A percentile compares a stretch with the other conserved stretches of the same genome.
These are phyloP conservation scores for Masticophis lateralis DNA, from an alignment of 2,797 vertebrate genomes.

Conservation along the genomic window DNA sequence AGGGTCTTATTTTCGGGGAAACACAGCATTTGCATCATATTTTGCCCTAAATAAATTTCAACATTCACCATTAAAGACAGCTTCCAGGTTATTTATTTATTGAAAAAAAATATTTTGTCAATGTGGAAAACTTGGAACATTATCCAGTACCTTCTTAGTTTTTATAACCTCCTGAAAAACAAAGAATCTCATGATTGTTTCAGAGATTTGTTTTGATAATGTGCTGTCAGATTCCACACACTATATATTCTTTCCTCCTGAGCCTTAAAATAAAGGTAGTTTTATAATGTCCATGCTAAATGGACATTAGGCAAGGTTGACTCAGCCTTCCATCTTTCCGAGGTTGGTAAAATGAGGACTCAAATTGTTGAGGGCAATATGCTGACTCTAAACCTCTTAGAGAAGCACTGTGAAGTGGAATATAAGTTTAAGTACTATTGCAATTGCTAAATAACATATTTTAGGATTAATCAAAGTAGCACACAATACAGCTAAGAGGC, in stretches of 20 bases:
- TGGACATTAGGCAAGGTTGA: too few species aligned
- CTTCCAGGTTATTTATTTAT: not conserved
- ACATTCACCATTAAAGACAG: not conserved
- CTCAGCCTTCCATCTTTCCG: too few species aligned
- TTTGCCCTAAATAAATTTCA: not conserved
- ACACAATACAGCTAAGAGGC: not conserved
- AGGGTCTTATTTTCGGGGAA: too few species aligned
- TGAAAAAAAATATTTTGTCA: not conserved
- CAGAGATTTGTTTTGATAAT: not conserved
- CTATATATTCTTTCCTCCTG: not conserved
- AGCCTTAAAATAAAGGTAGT: not conserved
- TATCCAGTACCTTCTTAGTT: not conserved
- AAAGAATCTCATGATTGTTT: not conserved
- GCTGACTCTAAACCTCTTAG: too few species aligned
- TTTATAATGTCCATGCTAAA: not conserved
- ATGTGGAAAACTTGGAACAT: too few species aligned
- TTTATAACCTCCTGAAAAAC: not conserved
- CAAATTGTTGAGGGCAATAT: too few species aligned
- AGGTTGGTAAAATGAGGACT: too few species aligned
- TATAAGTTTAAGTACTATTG: too few species aligned
- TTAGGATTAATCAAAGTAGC: not conserved
- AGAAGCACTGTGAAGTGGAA: too few species aligned
- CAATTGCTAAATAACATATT: not conserved
- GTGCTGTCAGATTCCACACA: not conserved
- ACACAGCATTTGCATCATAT: not conserved